Evolutionary conservation across 2,797 vertebrate genomes (phyloP).

Genomic region (Chaetophractus vellerosus): DNA sequence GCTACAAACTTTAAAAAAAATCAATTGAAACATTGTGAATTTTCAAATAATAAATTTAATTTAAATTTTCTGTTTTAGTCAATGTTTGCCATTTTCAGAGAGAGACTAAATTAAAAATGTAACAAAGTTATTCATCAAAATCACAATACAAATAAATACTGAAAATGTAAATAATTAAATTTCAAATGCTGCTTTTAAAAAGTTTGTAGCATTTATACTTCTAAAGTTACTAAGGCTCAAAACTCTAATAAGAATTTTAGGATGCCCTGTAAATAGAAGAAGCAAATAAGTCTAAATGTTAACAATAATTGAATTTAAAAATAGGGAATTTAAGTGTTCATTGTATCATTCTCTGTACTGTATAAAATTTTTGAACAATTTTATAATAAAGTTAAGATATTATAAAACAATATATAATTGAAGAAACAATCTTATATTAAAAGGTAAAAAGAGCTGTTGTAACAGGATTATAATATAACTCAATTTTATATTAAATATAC

Average conservation of each 20-base stretch:
- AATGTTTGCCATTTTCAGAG: slow-evolving; percentile 61
- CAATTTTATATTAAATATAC: slow-evolving; percentile 33
- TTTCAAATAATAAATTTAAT: slow-evolving; percentile 47
- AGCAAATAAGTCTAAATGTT: slow-evolving; percentile 39
- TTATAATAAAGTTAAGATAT: slow-evolving; percentile 62
- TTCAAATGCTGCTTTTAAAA: slow-evolving; percentile 50
- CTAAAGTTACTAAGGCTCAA: slow-evolving; percentile 49
- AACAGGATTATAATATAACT: slow-evolving; percentile 22
- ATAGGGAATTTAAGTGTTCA: slow-evolving; percentile 12
- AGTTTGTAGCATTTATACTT: slow-evolving; percentile 55
- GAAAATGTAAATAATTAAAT: slow-evolving; percentile 57
- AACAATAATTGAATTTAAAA: slow-evolving; percentile 48
- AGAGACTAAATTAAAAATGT: slow-evolving; percentile 31
- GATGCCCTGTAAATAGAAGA: not conserved
- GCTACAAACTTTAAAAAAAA: not conserved
- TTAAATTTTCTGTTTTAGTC: slow-evolving; percentile 57
- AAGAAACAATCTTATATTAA: not conserved
- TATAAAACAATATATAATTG: slow-evolving; percentile 29
- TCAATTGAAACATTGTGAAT: slow-evolving; percentile 33
- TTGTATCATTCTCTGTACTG: slow-evolving; percentile 24
- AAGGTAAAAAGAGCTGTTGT: slow-evolving; percentile 23
- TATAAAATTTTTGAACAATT: not conserved
- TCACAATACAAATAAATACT: slow-evolving; percentile 48
- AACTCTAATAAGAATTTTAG: slow-evolving; percentile 19
- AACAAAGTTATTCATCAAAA: slow-evolving; percentile 63